These are phyloP conservation scores for Eupithecia centaureata DNA, from an alignment of 2,888 invertebrate species.

Conservation along the genomic window DNA sequence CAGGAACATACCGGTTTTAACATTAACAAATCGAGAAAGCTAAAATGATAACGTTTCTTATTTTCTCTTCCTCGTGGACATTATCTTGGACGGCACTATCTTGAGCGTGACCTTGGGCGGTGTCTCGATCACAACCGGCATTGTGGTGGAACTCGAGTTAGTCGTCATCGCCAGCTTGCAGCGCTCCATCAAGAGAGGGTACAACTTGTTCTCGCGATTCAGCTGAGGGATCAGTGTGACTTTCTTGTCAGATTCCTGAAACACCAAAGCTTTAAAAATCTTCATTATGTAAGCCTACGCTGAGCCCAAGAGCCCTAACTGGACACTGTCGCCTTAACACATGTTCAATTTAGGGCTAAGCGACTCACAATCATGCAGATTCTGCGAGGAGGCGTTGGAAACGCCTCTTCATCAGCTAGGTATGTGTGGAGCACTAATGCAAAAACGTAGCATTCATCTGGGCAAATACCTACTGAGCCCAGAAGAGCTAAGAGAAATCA, in stretches of 20 bases:
- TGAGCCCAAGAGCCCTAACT: too few species aligned
- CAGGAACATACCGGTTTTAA: too few species aligned
- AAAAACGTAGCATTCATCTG: too few species aligned
- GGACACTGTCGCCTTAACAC: too few species aligned
- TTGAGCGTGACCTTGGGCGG: too few species aligned
- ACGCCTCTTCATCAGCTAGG: too few species aligned
- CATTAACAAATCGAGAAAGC: not conserved
- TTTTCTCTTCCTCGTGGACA: constrained; percentile 23
- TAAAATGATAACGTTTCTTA: not conserved
- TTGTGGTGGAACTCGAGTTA: not conserved
- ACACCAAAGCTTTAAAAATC: not conserved
- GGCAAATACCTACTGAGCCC: too few species aligned
- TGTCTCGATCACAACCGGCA: not conserved
- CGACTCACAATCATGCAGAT: too few species aligned
- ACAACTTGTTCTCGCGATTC: constrained; percentile 62
- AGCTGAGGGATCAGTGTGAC: constrained; percentile 65
- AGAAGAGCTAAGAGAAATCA: too few species aligned
- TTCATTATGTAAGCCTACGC: not conserved
- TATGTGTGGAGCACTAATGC: too few species aligned
- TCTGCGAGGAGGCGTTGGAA: too few species aligned
- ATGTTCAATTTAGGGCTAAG: too few species aligned
- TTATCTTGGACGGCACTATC: not conserved
- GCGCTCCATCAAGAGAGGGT: constrained; percentile 55
- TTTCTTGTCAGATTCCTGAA: constrained; percentile 61
- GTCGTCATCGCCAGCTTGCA: constrained; percentile 50